These are phyloP conservation scores for Periophthalmodon schlosseri DNA, from an alignment of 2,113 vertebrate genomes.

Conservation along the genomic window DNA sequence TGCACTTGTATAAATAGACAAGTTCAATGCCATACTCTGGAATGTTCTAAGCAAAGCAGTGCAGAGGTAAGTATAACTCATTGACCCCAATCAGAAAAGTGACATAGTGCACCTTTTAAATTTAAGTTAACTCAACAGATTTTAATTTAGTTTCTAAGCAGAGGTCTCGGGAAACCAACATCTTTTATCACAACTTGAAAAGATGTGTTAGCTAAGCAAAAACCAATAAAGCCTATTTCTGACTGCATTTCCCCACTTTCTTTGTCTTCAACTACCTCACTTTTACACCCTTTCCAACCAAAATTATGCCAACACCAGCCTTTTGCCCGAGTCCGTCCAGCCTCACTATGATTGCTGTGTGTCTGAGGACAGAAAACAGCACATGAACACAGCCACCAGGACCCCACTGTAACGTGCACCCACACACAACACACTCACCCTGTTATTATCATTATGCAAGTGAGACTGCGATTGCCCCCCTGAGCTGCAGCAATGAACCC, in stretches of 20 bases:
- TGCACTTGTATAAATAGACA: too few species aligned
- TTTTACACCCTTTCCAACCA: background rate
- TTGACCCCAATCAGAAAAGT: too few species aligned
- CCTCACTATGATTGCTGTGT: background rate
- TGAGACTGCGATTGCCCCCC: constrained; percentile 70
- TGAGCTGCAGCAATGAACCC: constrained; percentile 68
- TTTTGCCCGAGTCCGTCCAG: background rate
- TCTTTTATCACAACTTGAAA: background rate
- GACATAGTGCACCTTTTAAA: too few species aligned
- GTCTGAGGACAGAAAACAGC: background rate
- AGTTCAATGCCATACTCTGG: too few species aligned
- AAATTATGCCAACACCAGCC: background rate
- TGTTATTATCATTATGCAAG: constrained; percentile 76
- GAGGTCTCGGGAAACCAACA: background rate
- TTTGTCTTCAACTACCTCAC: background rate
- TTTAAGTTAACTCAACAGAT: background rate
- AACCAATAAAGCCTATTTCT: background rate
- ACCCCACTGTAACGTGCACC: background rate
- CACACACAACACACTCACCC: constrained; percentile 39
- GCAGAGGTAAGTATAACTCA: too few species aligned
- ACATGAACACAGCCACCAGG: background rate
- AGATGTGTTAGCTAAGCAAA: background rate
- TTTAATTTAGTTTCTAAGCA: background rate
- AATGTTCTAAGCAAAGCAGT: too few species aligned
- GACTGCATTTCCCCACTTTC: background rate